Evolutionary conservation across 2,113 vertebrate genomes (phyloP).

Genomic region (Panurus biarmicus): DNA sequence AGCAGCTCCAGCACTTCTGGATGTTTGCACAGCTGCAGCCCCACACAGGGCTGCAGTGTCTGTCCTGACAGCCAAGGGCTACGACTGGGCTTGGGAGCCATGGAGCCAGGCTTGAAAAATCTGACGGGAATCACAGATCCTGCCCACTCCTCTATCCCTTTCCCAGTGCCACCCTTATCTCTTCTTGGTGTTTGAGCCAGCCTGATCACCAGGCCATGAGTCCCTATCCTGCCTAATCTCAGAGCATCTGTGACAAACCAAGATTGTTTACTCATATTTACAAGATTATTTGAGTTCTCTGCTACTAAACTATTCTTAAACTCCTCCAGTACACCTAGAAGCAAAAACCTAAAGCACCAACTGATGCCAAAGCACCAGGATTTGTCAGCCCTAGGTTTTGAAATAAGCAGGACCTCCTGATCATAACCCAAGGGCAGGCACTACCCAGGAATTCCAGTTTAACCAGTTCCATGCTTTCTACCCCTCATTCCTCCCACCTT

Average conservation of each 20-base stretch:
- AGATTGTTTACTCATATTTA: neutral
- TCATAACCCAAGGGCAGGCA: neutral
- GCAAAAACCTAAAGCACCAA: neutral
- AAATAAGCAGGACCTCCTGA: neutral
- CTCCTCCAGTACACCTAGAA: neutral
- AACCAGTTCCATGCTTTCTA: conserved; percentile 3
- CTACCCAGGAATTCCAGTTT: conserved; percentile 10
- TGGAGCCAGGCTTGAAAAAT: neutral
- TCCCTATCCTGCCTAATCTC: neutral
- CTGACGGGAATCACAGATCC: neutral
- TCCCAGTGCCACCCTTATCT: neutral
- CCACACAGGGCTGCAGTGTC: neutral
- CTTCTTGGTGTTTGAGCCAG: neutral
- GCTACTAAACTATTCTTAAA: neutral
- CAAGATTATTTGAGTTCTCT: neutral
- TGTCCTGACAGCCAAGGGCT: neutral
- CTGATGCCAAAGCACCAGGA: neutral
- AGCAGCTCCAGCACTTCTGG: neutral
- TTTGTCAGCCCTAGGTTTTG: neutral
- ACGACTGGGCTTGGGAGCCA: neutral
- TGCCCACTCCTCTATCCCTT: neutral
- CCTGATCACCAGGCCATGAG: neutral
- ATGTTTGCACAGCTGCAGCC: neutral
- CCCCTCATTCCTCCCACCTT: neutral
- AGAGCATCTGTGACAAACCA: neutral